phyloP scores from a whole-genome alignment of 2,888 invertebrate genomes.

The Dasypogon diadema region DNA sequence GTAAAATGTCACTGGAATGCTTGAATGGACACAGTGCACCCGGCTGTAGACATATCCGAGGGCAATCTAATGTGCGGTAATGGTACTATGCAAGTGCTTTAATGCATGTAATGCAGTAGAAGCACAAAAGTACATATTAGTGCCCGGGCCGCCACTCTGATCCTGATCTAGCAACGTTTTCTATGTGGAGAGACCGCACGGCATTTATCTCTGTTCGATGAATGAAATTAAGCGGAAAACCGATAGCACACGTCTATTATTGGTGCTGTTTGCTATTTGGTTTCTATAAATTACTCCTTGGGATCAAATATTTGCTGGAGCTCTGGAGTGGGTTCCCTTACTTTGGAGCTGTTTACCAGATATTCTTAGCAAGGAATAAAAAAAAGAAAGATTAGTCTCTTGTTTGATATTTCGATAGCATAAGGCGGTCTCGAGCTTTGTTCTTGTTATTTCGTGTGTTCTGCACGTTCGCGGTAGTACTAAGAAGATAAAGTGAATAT shows the following conservation, averaged over 20 bases:
- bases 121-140: too few relatives aligned
- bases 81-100: background rate
- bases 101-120: too few relatives aligned
- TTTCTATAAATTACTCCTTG: background rate
- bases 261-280: background rate
- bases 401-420: background rate
- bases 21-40: too few relatives aligned
- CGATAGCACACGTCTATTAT: conserved; percentile 1
- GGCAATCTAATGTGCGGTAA: background rate
- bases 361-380: background rate
- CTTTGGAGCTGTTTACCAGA: background rate
- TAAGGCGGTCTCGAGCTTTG: background rate
- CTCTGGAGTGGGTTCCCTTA: background rate
- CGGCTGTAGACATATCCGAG: background rate
- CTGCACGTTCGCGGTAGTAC: background rate
- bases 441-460: background rate
- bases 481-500: background rate
- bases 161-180: too few relatives aligned
- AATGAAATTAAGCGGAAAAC: conserved; percentile 23
- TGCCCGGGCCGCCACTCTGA: too few relatives aligned
- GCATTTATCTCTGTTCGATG: conserved; percentile 6
- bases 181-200: too few relatives aligned
- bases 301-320: background rate
- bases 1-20: background rate
- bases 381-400: background rate